phyloP scores from a whole-genome alignment of 1,140 invertebrate species.

The Glomeris maerens region DNA sequence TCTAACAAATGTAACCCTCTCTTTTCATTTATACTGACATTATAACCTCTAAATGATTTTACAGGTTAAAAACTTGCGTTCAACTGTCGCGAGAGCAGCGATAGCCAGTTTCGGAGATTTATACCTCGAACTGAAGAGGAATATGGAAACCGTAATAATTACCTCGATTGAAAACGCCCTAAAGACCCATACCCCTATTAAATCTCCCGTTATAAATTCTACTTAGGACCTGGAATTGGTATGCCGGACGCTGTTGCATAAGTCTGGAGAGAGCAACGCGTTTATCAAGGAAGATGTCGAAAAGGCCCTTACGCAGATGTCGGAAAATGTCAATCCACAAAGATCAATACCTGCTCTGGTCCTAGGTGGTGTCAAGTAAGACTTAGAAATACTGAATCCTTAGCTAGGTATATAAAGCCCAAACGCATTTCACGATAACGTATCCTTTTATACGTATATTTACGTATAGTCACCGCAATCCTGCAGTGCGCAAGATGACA shows the following conservation, averaged over 20 bases:
- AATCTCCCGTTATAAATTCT: conserved; percentile 10
- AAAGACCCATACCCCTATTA: too few species aligned
- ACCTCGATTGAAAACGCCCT: too few species aligned
- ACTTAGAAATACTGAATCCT: conserved; percentile 10
- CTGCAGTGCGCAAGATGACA: conserved; percentile 60
- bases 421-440: conserved; percentile 16
- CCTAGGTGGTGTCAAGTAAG: conserved; percentile 46
- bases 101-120: conserved; percentile 62
- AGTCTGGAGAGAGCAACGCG: conserved; percentile 80
- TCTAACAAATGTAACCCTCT: background rate
- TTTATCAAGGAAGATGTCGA: conserved; percentile 79
- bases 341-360: conserved; percentile 44
- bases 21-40: conserved; percentile 38
- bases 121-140: conserved; percentile 49
- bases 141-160: conserved; percentile 60
- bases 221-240: conserved; percentile 71
- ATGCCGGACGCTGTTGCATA: conserved; percentile 57
- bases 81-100: conserved; percentile 72
- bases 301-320: conserved; percentile 60
- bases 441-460: conserved; percentile 6
- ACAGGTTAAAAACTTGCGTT: conserved; percentile 54
- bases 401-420: conserved; percentile 9
- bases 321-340: conserved; percentile 46
- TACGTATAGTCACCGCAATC: conserved; percentile 61
- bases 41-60: conserved; percentile 51